phyloP scores from a whole-genome alignment of 2,888 invertebrate species.

The Melanotus villosus region DNA sequence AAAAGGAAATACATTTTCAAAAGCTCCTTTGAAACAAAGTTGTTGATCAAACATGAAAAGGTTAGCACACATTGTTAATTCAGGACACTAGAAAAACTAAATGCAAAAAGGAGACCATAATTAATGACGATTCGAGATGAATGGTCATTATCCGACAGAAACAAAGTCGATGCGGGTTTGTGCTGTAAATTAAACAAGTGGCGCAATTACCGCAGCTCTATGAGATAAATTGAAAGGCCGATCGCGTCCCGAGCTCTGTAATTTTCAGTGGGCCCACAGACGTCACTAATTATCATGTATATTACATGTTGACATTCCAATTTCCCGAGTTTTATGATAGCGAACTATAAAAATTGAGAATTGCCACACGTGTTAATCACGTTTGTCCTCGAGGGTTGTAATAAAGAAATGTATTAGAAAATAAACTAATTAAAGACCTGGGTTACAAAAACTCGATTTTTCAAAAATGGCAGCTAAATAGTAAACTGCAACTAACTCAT shows the following conservation, averaged over 20 bases:
- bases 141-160: constrained; percentile 51
- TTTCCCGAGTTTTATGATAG: constrained; percentile 30
- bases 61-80: background rate
- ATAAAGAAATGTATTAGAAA: too few species aligned
- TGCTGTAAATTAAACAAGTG: constrained; percentile 63
- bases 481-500: too few species aligned
- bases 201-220: constrained; percentile 60
- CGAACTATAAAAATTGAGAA: too few species aligned
- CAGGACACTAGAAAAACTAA: constrained; percentile 16
- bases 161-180: constrained; percentile 58
- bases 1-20: too few species aligned
- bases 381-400: too few species aligned
- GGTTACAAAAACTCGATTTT: too few species aligned
- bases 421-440: too few species aligned
- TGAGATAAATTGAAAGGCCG: constrained; percentile 62
- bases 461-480: too few species aligned
- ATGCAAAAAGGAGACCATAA: constrained; percentile 33
- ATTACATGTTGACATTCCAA: constrained; percentile 62
- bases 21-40: too few species aligned
- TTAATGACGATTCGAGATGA: constrained; percentile 49
- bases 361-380: too few species aligned
- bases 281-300: constrained; percentile 65
- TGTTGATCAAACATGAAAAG: background rate
- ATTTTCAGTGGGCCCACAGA: constrained; percentile 63
- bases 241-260: constrained; percentile 58